phyloP scores from a whole-genome alignment of 2,888 invertebrate species.

The Caenorhabditis imperialis region DNA sequence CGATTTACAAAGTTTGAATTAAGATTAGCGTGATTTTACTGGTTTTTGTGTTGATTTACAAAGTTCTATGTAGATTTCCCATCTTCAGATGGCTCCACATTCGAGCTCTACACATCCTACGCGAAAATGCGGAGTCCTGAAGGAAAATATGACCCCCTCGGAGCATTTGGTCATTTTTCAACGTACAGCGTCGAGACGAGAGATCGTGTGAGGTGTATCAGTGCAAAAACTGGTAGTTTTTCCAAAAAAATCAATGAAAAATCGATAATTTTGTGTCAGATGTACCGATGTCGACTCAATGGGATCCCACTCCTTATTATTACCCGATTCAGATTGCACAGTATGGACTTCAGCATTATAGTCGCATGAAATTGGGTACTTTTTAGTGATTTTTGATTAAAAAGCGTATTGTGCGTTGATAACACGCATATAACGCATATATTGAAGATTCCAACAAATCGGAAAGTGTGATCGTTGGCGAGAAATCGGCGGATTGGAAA shows the following conservation, averaged over 20 bases:
- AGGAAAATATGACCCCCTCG: conserved; percentile 86
- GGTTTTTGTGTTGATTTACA: no score
- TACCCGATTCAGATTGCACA: conserved; percentile 99
- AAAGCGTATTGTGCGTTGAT: no score
- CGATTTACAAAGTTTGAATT: no score
- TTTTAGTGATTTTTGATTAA: not conserved
- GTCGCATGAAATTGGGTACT: conserved; percentile 82
- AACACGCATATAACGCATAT: no score
- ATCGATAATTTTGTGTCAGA: conserved; percentile 77
- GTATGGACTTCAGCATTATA: conserved; percentile 96
- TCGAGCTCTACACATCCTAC: conserved; percentile 74
- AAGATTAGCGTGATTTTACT: no score
- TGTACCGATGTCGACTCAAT: conserved; percentile 95
- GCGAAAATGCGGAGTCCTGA: conserved; percentile 69
- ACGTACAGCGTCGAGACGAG: conserved; percentile 97
- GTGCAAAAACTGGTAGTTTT: conserved; percentile 89
- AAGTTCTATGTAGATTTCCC: no score
- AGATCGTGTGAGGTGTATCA: conserved; percentile 95
- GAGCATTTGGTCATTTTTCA: conserved; percentile 95
- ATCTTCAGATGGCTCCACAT: conserved; percentile 53
- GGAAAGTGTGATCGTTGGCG: conserved; percentile 31
- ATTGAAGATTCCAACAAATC: conserved; percentile 10
- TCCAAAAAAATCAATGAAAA: no score
- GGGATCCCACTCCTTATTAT: conserved; percentile 94
- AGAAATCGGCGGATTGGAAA: conserved; percentile 60